Percentiles rank a stretch among this genome's conserved stretches.
These are phyloP conservation scores for Pachyrhynchus sulphureomaculatus DNA, from an alignment of 1,140 invertebrate species.

Conservation along the genomic window DNA sequence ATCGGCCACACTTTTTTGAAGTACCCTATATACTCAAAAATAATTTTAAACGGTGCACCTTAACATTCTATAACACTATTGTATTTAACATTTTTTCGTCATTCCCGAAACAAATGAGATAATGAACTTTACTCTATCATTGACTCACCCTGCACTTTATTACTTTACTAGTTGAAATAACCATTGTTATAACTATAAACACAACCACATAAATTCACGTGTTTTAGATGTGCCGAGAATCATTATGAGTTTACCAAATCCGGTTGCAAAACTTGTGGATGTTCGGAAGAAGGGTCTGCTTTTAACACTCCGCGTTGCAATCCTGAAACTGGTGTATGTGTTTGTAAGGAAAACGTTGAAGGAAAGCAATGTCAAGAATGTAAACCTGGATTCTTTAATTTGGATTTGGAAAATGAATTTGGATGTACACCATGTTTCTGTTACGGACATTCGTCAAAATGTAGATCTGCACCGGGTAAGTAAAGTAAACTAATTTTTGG, in stretches of 20 bases:
- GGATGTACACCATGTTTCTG: conserved; percentile 99
- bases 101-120: too few species aligned
- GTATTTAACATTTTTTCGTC: too few species aligned
- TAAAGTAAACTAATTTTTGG: too few species aligned
- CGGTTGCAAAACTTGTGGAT: conserved; percentile 87
- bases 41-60: too few species aligned
- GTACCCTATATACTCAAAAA: too few species aligned
- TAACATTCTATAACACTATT: too few species aligned
- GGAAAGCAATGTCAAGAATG: conserved; percentile 90
- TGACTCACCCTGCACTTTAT: too few species aligned
- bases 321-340: conserved; percentile 74
- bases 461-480: conserved; percentile 75
- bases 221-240: conserved; percentile 73
- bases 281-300: conserved; percentile 77
- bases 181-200: too few species aligned
- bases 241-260: conserved; percentile 84
- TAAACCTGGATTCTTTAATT: conserved; percentile 94
- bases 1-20: too few species aligned
- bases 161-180: too few species aligned
- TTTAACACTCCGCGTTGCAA: conserved; percentile 84
- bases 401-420: conserved; percentile 86
- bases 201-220: too few species aligned
- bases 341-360: conserved; percentile 93
- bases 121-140: too few species aligned
- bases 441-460: conserved; percentile 94